These are phyloP conservation scores for Drosophila infuscata DNA, from an alignment of 2,888 invertebrate genomes.

Conservation along the genomic window DNA sequence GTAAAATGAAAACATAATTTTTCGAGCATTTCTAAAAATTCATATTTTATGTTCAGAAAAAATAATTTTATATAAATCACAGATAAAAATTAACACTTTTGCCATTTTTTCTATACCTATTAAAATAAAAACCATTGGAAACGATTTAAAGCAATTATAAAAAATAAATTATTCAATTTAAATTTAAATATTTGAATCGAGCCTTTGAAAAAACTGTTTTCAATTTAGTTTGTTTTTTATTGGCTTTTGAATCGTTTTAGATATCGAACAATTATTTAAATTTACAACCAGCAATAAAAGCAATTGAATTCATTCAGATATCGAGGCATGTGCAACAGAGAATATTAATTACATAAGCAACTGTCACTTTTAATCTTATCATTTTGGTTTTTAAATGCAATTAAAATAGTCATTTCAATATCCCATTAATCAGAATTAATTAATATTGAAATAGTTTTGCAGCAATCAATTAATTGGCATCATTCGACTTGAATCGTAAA, in stretches of 20 bases:
- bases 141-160: background rate
- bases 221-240: background rate
- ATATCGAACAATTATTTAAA: background rate
- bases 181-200: background rate
- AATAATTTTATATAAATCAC: background rate
- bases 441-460: background rate
- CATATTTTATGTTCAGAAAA: background rate
- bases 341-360: background rate
- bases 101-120: background rate
- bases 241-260: too few relatives aligned
- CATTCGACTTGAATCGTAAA: background rate
- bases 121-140: too few relatives aligned
- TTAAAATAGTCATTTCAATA: background rate
- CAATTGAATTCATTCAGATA: too few relatives aligned
- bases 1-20: background rate
- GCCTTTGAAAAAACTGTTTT: background rate
- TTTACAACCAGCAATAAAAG: too few relatives aligned
- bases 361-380: background rate
- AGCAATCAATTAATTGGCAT: background rate
- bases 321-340: background rate
- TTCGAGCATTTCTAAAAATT: background rate
- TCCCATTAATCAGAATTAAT: background rate
- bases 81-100: background rate
- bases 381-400: background rate
- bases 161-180: fast-evolving